A percentile compares a stretch with the other conserved stretches of the same genome.
Conservation (phyloP, 2,888 invertebrate genomes). For the Plagodis dolabraria region DNA sequence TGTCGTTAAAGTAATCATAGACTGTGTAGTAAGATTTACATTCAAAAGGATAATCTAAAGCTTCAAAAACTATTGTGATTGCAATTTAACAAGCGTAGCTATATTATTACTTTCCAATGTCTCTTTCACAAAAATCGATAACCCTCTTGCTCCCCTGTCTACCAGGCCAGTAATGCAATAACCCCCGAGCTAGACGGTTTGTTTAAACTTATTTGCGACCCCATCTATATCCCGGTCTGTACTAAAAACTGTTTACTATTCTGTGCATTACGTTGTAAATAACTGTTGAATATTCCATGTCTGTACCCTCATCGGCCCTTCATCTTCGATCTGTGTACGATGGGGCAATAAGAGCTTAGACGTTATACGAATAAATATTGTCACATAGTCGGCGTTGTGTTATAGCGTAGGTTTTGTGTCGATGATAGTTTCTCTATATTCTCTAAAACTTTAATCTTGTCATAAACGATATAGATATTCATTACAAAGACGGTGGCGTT, state of each 20-base stretch:
- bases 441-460: too few species aligned
- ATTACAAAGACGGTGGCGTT: too few species aligned
- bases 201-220: conserved; percentile 67
- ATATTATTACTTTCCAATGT: conserved; percentile 6
- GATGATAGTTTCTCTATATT: too few species aligned
- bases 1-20: too few species aligned
- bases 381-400: not conserved
- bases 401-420: not conserved
- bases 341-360: conserved; percentile 11
- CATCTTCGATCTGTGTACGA: conserved; percentile 39
- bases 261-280: conserved; percentile 5
- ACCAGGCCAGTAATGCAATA: conserved; percentile 58
- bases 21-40: too few species aligned
- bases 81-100: too few species aligned
- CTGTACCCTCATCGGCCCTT: conserved; percentile 37
- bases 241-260: conserved; percentile 15
- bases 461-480: too few species aligned
- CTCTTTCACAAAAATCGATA: conserved; percentile 18
- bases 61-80: too few species aligned
- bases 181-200: conserved; percentile 49
- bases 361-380: conserved; percentile 12
- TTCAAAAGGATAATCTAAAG: too few species aligned
- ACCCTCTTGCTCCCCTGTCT: conserved; percentile 37
- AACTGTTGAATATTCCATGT: conserved; percentile 14
- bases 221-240: conserved; percentile 20